These are phyloP conservation scores for Molossus molossus DNA, from an alignment of 2,797 vertebrate genomes.

Conservation along the genomic window DNA sequence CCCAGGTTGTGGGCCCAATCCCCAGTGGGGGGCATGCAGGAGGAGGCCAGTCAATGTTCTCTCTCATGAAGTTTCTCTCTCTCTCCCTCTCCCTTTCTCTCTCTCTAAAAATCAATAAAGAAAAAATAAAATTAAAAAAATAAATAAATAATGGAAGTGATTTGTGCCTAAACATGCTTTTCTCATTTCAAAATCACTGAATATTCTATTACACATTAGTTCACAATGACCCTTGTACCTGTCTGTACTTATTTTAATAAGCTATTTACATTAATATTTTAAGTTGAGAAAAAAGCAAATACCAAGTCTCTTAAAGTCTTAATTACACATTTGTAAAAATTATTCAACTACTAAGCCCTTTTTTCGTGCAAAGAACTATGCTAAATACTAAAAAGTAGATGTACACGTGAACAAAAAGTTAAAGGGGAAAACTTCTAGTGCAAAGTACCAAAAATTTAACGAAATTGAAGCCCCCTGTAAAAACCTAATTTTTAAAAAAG, in stretches of 20 bases:
- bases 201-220: background rate
- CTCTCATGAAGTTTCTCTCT: too few species aligned
- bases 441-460: constrained; percentile 12
- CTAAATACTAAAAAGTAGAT: background rate
- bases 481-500: background rate
- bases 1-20: too few species aligned
- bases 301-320: constrained; percentile 6
- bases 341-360: background rate
- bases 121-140: too few species aligned
- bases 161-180: constrained; percentile 5
- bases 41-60: too few species aligned
- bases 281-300: constrained; percentile 42
- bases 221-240: constrained; percentile 7
- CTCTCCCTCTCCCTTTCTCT: too few species aligned
- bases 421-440: background rate
- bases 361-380: background rate
- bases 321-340: constrained; percentile 2
- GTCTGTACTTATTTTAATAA: background rate
- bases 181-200: constrained; percentile 57
- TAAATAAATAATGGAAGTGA: background rate
- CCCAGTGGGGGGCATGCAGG: too few species aligned
- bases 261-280: background rate
- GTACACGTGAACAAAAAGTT: background rate
- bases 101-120: too few species aligned
- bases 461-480: background rate